Percentiles rank a stretch among this genome's conserved stretches.
phyloP scores from a whole-genome alignment of 2,888 invertebrate genomes.

The Melinaea menophilus region DNA sequence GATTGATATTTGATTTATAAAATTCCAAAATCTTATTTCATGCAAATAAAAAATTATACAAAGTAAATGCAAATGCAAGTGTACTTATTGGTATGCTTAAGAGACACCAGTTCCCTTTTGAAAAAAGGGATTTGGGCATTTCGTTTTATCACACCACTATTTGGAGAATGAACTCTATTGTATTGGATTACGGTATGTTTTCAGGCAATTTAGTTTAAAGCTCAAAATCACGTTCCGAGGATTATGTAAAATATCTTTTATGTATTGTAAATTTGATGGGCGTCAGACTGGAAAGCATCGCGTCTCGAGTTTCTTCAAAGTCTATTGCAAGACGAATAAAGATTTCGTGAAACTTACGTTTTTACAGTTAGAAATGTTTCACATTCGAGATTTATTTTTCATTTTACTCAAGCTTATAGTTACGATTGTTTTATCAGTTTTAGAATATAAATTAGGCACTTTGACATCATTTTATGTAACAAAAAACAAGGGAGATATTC shows the following conservation, averaged over 20 bases:
- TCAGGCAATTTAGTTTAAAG: constrained; percentile 5
- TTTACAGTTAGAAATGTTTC: too few relatives aligned
- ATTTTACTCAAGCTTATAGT: too few relatives aligned
- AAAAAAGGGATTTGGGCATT: constrained; percentile 9
- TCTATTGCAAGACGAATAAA: not conserved
- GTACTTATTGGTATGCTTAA: constrained; percentile 34
- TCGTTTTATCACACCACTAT: not conserved
- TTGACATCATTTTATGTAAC: too few relatives aligned
- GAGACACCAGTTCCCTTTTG: constrained; percentile 26
- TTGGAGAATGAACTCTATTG: constrained; percentile 9
- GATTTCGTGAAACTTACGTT: not conserved
- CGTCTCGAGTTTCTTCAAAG: constrained; percentile 1
- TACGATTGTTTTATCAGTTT: too few relatives aligned
- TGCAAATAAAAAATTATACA: not conserved
- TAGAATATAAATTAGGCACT: too few relatives aligned
- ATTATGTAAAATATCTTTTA: constrained; percentile 36
- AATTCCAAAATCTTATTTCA: too few relatives aligned
- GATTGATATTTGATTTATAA: too few relatives aligned
- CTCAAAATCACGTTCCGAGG: constrained; percentile 45
- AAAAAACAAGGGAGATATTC: too few relatives aligned
- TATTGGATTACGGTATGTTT: constrained; percentile 11
- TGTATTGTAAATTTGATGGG: constrained; percentile 18
- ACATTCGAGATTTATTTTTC: too few relatives aligned
- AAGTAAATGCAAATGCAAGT: constrained; percentile 7
- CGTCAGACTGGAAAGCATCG: not conserved